These are phyloP conservation scores for Lasioglossum baleicum DNA, from an alignment of 1,140 invertebrate genomes.

Conservation along the genomic window DNA sequence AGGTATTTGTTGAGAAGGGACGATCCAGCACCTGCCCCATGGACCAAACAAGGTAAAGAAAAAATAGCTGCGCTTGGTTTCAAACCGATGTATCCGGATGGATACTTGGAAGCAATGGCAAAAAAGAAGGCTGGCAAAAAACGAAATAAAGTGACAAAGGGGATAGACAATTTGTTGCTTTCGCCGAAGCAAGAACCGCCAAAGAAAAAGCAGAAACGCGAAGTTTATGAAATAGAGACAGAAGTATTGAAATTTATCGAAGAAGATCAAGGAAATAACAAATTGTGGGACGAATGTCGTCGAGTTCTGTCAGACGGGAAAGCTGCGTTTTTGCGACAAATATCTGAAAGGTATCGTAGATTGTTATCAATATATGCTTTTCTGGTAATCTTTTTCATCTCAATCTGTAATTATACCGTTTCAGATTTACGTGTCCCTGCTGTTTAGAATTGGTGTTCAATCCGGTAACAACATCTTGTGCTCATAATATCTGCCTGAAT, in stretches of 20 bases:
- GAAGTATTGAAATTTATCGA: constrained; percentile 81
- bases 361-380: not conserved
- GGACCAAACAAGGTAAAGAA: constrained; percentile 88
- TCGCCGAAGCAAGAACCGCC: constrained; percentile 41
- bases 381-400: not conserved
- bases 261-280: constrained; percentile 83
- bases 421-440: constrained; percentile 88
- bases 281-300: constrained; percentile 85
- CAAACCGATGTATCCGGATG: constrained; percentile 84
- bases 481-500: constrained; percentile 88
- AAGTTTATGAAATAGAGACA: constrained; percentile 77
- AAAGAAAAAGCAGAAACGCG: constrained; percentile 75
- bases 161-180: constrained; percentile 58
- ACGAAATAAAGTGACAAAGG: constrained; percentile 37
- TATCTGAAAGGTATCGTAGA: constrained; percentile 73
- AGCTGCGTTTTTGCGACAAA: constrained; percentile 63
- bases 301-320: constrained; percentile 77
- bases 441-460: constrained; percentile 88
- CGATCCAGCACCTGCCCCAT: constrained; percentile 89
- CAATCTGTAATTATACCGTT: constrained; percentile 52
- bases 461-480: constrained; percentile 88
- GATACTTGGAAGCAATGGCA: constrained; percentile 85
- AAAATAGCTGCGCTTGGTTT: constrained; percentile 70
- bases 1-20: constrained; percentile 89
- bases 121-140: constrained; percentile 72